Percentiles rank a stretch among this genome's conserved stretches.
Evolutionary conservation across 1,140 invertebrate species (phyloP).

Genomic region (Drosophila watanabei): DNA sequence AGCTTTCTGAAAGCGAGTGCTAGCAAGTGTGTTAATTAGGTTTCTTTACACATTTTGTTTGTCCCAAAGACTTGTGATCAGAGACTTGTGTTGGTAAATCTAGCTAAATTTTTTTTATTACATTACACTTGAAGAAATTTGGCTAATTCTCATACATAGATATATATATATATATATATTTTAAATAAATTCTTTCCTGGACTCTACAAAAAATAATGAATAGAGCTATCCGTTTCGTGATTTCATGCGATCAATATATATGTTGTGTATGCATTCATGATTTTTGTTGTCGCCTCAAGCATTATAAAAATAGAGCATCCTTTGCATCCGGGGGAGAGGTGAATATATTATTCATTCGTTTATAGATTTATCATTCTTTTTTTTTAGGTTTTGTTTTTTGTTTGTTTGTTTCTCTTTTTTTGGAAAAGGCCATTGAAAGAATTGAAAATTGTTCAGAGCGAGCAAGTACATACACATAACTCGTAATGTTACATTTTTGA

Average conservation of each 20-base stretch:
- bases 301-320: constrained; percentile 74
- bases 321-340: constrained; percentile 9
- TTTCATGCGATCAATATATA: constrained; percentile 19
- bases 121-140: constrained; percentile 78
- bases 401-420: constrained; percentile 28
- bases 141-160: constrained; percentile 57
- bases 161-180: constrained; percentile 23
- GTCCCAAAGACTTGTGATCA: constrained; percentile 25
- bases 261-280: constrained; percentile 8
- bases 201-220: constrained; percentile 56
- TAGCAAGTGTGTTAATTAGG: constrained; percentile 22
- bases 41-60: constrained; percentile 17
- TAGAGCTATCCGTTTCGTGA: constrained; percentile 7
- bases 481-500: constrained; percentile 3
- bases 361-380: constrained; percentile 11
- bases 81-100: constrained; percentile 38
- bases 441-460: constrained; percentile 46
- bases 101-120: constrained; percentile 74
- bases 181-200: constrained; percentile 68
- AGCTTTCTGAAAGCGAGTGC: constrained; percentile 45
- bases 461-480: neutral
- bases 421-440: constrained; percentile 55
- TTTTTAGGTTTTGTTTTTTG: neutral
- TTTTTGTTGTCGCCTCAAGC: constrained; percentile 50
- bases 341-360: constrained; percentile 24